These are phyloP conservation scores for Tachina fera DNA, from an alignment of 2,888 invertebrate genomes.

Conservation along the genomic window DNA sequence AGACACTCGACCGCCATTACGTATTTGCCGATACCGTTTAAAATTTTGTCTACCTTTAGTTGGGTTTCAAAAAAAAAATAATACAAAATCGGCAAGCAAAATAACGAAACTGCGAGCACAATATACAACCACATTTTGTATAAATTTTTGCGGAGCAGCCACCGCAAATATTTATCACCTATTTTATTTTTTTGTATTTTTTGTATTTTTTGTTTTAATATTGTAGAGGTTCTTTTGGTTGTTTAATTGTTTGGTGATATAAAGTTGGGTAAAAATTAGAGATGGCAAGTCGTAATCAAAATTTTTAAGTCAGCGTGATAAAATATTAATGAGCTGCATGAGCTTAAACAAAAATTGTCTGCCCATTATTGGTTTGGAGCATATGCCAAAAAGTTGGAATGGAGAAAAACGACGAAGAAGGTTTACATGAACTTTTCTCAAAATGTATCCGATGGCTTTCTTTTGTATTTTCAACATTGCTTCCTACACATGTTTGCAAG, in stretches of 20 bases:
- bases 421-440: too few species aligned
- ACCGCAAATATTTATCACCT: constrained; percentile 72
- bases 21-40: constrained; percentile 53
- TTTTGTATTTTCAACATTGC: too few species aligned
- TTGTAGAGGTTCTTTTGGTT: constrained; percentile 61
- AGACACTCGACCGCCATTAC: constrained; percentile 43
- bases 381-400: too few species aligned
- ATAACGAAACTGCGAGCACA: constrained; percentile 34
- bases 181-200: constrained; percentile 53
- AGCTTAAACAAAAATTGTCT: too few species aligned
- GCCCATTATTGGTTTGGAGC: too few species aligned
- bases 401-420: too few species aligned
- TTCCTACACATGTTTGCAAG: too few species aligned
- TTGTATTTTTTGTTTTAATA: constrained; percentile 50
- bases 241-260: constrained; percentile 36
- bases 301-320: too few species aligned
- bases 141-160: constrained; percentile 72
- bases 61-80: constrained; percentile 45
- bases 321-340: too few species aligned
- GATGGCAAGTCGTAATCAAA: not conserved
- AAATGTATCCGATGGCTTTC: too few species aligned
- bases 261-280: not conserved
- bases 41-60: constrained; percentile 65
- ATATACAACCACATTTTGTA: constrained; percentile 69
- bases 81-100: constrained; percentile 40